Evolutionary conservation across 2,888 invertebrate species (phyloP).

Genomic region (Acleris holmiana): DNA sequence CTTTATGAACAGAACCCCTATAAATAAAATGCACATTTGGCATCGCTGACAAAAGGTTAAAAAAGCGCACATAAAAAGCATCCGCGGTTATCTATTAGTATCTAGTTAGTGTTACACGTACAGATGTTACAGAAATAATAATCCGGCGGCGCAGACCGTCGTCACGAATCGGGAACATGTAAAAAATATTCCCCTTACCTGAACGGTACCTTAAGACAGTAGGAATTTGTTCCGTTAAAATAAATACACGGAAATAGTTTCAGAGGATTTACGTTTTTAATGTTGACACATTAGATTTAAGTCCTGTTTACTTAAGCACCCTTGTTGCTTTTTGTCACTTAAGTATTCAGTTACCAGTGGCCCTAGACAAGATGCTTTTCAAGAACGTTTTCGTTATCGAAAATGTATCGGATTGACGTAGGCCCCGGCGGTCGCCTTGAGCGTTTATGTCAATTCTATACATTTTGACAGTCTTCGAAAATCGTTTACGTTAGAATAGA

Average conservation of each 20-base stretch:
- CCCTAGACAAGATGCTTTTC: no score
- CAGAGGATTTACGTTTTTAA: slow-evolving; percentile 40
- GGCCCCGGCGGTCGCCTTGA: no score
- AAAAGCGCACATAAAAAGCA: slow-evolving; percentile 80
- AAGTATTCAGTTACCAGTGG: background rate
- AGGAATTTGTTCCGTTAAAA: slow-evolving; percentile 63
- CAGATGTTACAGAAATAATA: slow-evolving; percentile 81
- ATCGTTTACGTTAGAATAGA: no score
- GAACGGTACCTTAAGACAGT: slow-evolving; percentile 52
- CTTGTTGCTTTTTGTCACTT: slow-evolving; percentile 16
- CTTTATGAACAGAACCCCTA: slow-evolving; percentile 61
- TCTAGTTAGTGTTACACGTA: slow-evolving; percentile 80
- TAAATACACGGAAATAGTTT: slow-evolving; percentile 59
- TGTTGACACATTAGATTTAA: slow-evolving; percentile 37
- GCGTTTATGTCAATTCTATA: no score
- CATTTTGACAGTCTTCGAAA: no score
- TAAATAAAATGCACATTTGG: slow-evolving; percentile 81
- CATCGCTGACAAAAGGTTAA: slow-evolving; percentile 74
- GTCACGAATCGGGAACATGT: slow-evolving; percentile 49
- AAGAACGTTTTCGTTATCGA: no score
- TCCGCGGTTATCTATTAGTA: slow-evolving; percentile 83
- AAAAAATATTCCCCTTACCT: slow-evolving; percentile 60
- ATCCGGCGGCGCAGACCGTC: slow-evolving; percentile 56
- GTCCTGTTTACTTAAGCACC: slow-evolving; percentile 25
- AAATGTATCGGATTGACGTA: no score